Evolutionary conservation across 1,140 invertebrate species (phyloP).

Genomic region (Zaprionus lachaisei): DNA sequence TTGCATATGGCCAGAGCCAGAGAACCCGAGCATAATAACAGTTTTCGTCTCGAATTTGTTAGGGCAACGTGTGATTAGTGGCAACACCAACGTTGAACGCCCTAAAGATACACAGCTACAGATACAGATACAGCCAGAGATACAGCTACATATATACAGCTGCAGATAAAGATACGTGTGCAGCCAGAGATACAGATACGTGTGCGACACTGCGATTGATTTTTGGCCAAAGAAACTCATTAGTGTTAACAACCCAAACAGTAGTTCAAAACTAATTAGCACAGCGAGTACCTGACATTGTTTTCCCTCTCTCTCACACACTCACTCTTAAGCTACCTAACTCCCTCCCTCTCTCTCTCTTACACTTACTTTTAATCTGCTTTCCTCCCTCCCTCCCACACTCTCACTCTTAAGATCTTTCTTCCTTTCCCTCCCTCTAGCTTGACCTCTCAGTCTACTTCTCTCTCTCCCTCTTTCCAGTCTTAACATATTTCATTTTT

Average conservation of each 20-base stretch:
- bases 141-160: no score
- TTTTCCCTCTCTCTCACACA: no score
- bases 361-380: no score
- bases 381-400: no score
- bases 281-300: neutral
- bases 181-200: neutral
- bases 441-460: neutral
- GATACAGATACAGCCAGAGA: constrained; percentile 9
- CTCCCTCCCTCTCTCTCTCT: no score
- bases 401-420: no score
- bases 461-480: neutral
- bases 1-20: constrained; percentile 50
- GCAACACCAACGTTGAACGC: constrained; percentile 64
- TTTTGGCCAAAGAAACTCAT: constrained; percentile 47
- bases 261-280: constrained; percentile 60
- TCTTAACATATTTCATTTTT: constrained; percentile 12
- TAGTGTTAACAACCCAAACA: constrained; percentile 42
- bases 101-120: neutral
- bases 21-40: constrained; percentile 49
- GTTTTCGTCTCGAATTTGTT: constrained; percentile 60
- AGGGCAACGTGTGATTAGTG: constrained; percentile 62
- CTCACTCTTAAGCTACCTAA: no score
- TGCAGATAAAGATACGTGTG: neutral
- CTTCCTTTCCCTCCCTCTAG: no score
- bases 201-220: constrained; percentile 12